Conservation (phyloP, 2,113 vertebrate genomes). For the Piprites chloris region DNA sequence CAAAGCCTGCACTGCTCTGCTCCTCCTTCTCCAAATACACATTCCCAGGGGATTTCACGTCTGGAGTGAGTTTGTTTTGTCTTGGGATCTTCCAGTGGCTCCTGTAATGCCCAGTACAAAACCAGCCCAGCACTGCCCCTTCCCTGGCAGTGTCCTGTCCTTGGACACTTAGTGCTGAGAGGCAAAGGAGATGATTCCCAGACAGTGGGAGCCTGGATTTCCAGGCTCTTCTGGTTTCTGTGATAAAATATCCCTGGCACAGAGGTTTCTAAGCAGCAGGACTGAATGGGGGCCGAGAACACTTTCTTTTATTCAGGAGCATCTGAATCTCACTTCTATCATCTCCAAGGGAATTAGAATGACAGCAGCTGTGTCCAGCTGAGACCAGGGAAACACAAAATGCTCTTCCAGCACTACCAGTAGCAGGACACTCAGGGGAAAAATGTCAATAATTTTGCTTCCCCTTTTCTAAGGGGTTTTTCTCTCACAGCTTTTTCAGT, state of each 20-base stretch:
- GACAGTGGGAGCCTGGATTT: neutral
- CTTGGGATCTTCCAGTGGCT: neutral
- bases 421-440: neutral
- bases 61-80: neutral
- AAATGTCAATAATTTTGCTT: neutral
- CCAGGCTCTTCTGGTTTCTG: neutral
- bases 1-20: neutral
- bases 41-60: neutral
- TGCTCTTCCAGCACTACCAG: neutral
- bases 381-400: neutral
- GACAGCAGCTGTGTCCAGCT: neutral
- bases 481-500: neutral
- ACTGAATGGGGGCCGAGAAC: neutral
- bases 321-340: neutral
- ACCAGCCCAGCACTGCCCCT: neutral
- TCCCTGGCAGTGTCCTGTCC: neutral
- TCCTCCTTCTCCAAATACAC: neutral
- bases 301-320: neutral
- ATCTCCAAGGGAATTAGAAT: neutral
- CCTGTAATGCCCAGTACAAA: neutral
- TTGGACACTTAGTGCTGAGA: neutral
- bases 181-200: neutral
- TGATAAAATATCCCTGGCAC: neutral
- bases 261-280: neutral
- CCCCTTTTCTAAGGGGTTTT: neutral